Conservation (phyloP, 2,888 invertebrate genomes). For the Scrobipalpa costella region DNA sequence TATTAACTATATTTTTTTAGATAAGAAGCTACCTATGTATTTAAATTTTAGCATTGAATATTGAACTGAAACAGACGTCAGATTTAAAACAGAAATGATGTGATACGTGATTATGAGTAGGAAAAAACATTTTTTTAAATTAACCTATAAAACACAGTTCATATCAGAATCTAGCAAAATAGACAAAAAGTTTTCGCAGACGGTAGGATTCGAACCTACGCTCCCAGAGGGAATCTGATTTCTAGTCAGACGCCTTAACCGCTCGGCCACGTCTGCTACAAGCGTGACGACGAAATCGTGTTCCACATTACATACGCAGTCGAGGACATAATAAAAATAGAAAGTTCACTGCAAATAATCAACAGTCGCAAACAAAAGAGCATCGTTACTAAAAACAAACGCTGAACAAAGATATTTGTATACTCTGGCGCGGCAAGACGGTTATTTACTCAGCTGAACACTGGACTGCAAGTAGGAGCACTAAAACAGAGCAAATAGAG, state of each 20-base stretch:
- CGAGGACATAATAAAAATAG: slow-evolving; percentile 4
- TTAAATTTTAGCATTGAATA: no score
- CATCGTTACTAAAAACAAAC: background rate
- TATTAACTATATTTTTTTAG: no score
- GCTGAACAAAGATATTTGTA: slow-evolving; percentile 33
- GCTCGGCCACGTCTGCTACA: slow-evolving; percentile 88
- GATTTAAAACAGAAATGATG: no score
- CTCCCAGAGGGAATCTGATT: slow-evolving; percentile 94
- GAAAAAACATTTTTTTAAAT: no score
- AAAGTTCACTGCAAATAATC: background rate
- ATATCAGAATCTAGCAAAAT: background rate
- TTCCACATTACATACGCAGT: background rate
- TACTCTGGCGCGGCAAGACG: slow-evolving; percentile 34
- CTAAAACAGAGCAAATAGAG: slow-evolving; percentile 61
- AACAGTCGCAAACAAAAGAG: background rate
- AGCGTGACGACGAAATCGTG: accelerated
- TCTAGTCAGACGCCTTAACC: slow-evolving; percentile 89
- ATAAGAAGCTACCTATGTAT: no score
- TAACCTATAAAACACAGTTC: no score
- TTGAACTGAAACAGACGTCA: no score
- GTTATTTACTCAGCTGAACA: slow-evolving; percentile 61
- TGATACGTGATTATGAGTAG: no score
- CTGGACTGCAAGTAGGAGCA: slow-evolving; percentile 35
- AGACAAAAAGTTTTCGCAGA: slow-evolving; percentile 80
- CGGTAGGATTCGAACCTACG: slow-evolving; percentile 95